Evolutionary conservation across 2,797 vertebrate species (phyloP).

Genomic region (Lepilemur septentrionalis): DNA sequence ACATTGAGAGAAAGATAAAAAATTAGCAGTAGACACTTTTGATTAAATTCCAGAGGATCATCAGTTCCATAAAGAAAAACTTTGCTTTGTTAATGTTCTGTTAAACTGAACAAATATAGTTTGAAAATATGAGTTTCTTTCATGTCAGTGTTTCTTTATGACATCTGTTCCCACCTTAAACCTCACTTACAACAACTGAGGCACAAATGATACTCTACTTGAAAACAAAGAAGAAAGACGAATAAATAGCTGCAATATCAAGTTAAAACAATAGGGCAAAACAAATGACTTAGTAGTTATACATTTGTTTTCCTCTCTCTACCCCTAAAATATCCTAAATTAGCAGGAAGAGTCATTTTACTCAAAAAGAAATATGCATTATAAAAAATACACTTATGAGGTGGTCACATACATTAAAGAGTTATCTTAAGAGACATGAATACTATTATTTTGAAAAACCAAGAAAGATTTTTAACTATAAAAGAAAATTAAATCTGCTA

Average conservation of each 20-base stretch:
- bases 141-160: neutral
- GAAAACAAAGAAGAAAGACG: neutral
- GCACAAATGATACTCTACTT: neutral
- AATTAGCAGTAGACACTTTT: neutral
- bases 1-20: neutral
- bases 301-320: neutral
- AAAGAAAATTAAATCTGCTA: constrained; percentile 7
- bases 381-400: neutral
- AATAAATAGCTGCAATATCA: neutral
- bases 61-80: neutral
- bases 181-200: neutral
- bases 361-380: neutral
- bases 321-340: neutral
- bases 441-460: neutral
- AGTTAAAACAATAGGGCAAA: neutral
- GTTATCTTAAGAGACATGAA: neutral
- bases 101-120: neutral
- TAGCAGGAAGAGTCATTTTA: neutral
- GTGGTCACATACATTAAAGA: neutral
- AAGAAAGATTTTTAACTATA: constrained; percentile 14
- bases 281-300: neutral
- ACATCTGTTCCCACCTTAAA: neutral
- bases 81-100: neutral
- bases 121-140: neutral
- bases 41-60: neutral